Evolutionary conservation across 92 coral and sea anemone species (phyloP), one percentile per base, ranked within the genome.

Genomic region (Phenganax marumi): DNA sequence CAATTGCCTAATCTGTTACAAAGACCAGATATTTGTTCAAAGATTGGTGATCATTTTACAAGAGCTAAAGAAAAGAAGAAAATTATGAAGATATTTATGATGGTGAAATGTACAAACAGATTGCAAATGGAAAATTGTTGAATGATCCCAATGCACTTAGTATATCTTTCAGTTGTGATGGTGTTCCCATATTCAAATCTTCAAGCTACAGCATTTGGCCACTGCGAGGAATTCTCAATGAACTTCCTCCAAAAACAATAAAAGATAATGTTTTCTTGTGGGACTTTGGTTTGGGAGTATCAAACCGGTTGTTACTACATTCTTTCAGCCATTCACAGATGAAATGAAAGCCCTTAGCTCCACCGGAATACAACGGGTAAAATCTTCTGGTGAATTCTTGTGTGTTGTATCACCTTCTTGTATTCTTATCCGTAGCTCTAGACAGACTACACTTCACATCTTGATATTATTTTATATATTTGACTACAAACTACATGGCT

Each of bases 131-230:
- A 56, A 56, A 56, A 56, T 21, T 56, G 17, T 14, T 21, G 22
- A 56, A 14, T 56, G 63, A 56, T 21, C 63, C 63, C 17, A 56
- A 56, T 56, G 17, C 63, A 14, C 63, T 56, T 56, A 56, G 63
- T 21, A 56, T 56, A 14, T 56, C 63, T 1, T 56, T 56, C 22
- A 56, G 7, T 56, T 56, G 63, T 33, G 43, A 33, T 33, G 43
- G 43, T 33, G 43, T 33, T 60, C 66, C 66, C 24, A 60, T 60
- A 60, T 68, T 68, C 24, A 68, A 68, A 68, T 68, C 74, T 47
- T 68, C 74, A 22, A 68, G 26, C 52, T 68, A 68, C 26, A 68
- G 74, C 52, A 68, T 68, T 68, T 68, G 43, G 74, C 74, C 74
- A 3, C 1, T 68, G 50, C 74, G 22, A 68, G 74, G 74, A 14